Conservation (phyloP, 2,888 invertebrate species). For the Pherbina coryleti region DNA sequence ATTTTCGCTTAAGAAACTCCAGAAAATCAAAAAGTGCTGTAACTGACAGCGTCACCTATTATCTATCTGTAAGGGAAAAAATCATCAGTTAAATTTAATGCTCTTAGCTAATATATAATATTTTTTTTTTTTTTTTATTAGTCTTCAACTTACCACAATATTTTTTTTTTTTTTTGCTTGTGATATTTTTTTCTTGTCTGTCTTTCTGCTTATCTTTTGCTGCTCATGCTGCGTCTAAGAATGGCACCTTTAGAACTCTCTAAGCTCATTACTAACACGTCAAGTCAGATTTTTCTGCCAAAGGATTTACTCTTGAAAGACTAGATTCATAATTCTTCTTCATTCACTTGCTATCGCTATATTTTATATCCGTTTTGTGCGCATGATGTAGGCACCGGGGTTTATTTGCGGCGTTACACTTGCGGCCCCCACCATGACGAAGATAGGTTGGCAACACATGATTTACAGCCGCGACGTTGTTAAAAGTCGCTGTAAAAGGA, state of each 20-base stretch:
- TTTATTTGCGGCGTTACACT: background rate
- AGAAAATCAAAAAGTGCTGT: too few species aligned
- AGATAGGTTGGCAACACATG: background rate
- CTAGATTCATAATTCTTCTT: slow-evolving; percentile 18
- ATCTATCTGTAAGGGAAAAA: too few species aligned
- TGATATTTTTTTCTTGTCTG: too few species aligned
- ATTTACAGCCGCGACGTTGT: background rate
- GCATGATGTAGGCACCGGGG: background rate
- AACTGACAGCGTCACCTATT: too few species aligned
- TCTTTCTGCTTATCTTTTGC: background rate
- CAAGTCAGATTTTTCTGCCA: slow-evolving; percentile 23
- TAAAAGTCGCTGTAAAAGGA: background rate
- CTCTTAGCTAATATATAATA: too few species aligned
- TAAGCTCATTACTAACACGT: slow-evolving; percentile 8
- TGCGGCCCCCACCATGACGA: too few species aligned
- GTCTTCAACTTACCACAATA: too few species aligned
- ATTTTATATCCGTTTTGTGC: background rate
- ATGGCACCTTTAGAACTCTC: background rate
- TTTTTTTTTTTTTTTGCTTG: too few species aligned
- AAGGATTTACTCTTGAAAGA: slow-evolving; percentile 6
- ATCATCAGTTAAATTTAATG: too few species aligned
- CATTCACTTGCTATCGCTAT: background rate
- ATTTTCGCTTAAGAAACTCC: too few species aligned
- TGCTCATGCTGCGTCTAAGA: background rate
- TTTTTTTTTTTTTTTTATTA: too few species aligned